Percentiles rank a stretch among this genome's conserved stretches.
These are phyloP conservation scores for Acrocyrtus sp. DNA, from an alignment of 2,888 invertebrate species.

Conservation along the genomic window DNA sequence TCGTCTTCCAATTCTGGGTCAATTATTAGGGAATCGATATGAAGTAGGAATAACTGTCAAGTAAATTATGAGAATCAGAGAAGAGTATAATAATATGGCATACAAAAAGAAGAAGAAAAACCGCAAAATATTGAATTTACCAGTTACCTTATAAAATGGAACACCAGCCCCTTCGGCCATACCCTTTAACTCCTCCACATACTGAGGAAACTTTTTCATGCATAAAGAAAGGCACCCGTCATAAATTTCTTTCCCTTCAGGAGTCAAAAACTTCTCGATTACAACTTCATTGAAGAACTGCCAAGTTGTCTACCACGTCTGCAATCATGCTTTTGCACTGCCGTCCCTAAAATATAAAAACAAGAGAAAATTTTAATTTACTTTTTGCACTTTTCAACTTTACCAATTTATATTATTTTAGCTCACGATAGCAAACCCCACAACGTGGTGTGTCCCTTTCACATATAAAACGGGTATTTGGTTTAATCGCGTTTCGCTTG, in stretches of 20 bases:
- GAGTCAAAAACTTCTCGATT: constrained; percentile 77
- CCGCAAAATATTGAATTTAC: neutral
- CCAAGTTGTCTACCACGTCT: constrained; percentile 72
- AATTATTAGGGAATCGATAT: constrained; percentile 73
- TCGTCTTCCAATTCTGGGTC: constrained; percentile 33
- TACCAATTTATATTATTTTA: constrained; percentile 6
- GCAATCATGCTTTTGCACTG: constrained; percentile 80
- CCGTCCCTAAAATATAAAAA: constrained; percentile 74
- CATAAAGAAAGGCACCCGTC: constrained; percentile 79
- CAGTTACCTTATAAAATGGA: constrained; percentile 80
- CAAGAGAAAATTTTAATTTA: no score
- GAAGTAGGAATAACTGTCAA: constrained; percentile 86
- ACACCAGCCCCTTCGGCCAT: constrained; percentile 85
- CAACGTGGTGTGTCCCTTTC: constrained; percentile 84
- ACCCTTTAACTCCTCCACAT: constrained; percentile 83
- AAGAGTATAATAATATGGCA: constrained; percentile 10
- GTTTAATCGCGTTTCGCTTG: constrained; percentile 69
- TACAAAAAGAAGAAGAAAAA: neutral
- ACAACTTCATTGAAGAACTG: constrained; percentile 75
- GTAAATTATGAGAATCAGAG: no score
- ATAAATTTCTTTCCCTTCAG: constrained; percentile 77
- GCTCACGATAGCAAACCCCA: constrained; percentile 87
- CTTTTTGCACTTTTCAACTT: no score
- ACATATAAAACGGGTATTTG: constrained; percentile 82
- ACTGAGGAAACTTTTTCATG: constrained; percentile 80